These are phyloP conservation scores for Bombus confusus DNA, from an alignment of 1,140 invertebrate species.

Conservation along the genomic window DNA sequence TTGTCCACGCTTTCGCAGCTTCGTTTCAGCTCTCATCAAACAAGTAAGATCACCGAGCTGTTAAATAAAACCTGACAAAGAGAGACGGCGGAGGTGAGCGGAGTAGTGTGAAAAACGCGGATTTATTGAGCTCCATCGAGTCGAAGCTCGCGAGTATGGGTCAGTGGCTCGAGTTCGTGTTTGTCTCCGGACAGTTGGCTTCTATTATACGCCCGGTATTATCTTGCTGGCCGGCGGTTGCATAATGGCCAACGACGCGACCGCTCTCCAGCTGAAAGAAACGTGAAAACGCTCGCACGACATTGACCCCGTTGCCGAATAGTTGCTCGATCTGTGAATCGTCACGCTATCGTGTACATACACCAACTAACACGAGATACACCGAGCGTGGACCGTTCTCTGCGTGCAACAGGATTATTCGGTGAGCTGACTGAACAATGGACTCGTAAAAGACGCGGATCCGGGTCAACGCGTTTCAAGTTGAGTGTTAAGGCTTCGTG, in stretches of 20 bases:
- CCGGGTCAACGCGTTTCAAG: conserved; percentile 13
- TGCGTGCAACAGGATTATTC: background rate
- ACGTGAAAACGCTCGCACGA: conserved; percentile 49
- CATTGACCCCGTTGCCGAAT: conserved; percentile 60
- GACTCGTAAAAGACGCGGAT: background rate
- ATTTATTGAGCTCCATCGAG: conserved; percentile 38
- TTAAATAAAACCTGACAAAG: conserved; percentile 39
- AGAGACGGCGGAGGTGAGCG: background rate
- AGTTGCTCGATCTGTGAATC: conserved; percentile 27
- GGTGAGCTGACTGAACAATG: background rate
- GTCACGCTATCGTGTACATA: background rate
- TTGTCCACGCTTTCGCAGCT: too few relatives aligned
- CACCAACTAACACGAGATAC: too few relatives aligned
- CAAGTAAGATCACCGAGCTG: conserved; percentile 34
- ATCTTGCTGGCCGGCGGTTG: conserved; percentile 17
- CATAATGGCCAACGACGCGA: conserved; percentile 26
- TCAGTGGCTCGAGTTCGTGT: conserved; percentile 33
- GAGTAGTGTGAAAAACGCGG: conserved; percentile 33
- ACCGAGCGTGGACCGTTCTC: background rate
- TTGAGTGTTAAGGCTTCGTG: background rate
- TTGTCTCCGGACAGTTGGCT: conserved; percentile 6
- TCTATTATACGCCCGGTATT: conserved; percentile 10
- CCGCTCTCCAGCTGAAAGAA: conserved; percentile 19
- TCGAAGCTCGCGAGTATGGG: conserved; percentile 26
- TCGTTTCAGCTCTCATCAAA: conserved; percentile 26